These are phyloP conservation scores for Cheilosia soror DNA, from an alignment of 2,888 invertebrate genomes.

Conservation along the genomic window DNA sequence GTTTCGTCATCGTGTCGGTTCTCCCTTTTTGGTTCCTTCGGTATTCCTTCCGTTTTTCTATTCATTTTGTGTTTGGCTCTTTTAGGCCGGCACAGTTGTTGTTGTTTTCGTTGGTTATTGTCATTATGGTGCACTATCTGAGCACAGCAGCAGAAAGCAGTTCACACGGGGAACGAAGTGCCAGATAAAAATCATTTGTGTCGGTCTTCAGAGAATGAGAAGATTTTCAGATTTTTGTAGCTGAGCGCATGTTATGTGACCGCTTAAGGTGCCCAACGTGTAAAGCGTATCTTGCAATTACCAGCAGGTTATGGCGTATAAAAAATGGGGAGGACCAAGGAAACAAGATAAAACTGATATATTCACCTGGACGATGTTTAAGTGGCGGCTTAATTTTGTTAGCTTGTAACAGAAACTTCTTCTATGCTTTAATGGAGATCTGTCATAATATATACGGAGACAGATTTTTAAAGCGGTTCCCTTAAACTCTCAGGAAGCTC, in stretches of 20 bases:
- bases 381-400: constrained; percentile 12
- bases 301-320: constrained; percentile 57
- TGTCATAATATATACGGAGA: background rate
- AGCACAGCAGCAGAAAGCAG: constrained; percentile 69
- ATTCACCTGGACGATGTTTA: constrained; percentile 9
- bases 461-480: background rate
- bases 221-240: constrained; percentile 56
- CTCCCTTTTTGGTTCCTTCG: constrained; percentile 59
- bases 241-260: constrained; percentile 62
- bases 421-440: background rate
- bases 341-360: constrained; percentile 46
- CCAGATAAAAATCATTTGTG: constrained; percentile 70
- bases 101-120: constrained; percentile 51
- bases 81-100: constrained; percentile 75
- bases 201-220: constrained; percentile 52
- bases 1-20: constrained; percentile 23
- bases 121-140: constrained; percentile 70
- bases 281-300: constrained; percentile 70
- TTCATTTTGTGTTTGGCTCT: constrained; percentile 30
- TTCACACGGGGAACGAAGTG: constrained; percentile 61
- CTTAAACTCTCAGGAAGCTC: too few species aligned
- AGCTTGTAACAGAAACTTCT: too few species aligned
- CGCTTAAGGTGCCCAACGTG: constrained; percentile 56
- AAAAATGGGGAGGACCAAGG: constrained; percentile 45
- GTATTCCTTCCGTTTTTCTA: constrained; percentile 57